Conservation (phyloP, 2,113 vertebrate species). For the Myiozetetes cayanensis region DNA sequence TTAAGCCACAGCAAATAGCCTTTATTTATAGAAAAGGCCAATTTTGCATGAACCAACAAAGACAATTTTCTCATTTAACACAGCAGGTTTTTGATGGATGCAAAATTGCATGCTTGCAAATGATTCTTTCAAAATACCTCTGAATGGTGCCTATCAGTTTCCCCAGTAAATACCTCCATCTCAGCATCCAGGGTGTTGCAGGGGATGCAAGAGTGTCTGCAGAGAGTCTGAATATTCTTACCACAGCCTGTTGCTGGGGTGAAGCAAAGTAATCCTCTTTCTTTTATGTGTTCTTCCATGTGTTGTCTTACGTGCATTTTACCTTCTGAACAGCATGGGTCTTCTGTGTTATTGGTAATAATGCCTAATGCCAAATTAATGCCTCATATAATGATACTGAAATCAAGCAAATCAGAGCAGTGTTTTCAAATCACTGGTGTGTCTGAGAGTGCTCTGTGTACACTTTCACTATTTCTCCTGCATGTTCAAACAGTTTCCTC, state of each 20-base stretch:
- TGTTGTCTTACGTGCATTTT: conserved; percentile 26
- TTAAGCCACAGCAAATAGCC: neutral
- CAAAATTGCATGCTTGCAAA: neutral
- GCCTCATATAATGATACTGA: neutral
- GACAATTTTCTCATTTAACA: neutral
- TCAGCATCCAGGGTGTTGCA: neutral
- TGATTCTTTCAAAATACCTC: neutral
- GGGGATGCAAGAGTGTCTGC: conserved; percentile 8
- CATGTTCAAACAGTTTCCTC: neutral
- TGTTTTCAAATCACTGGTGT: neutral
- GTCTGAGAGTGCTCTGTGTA: neutral
- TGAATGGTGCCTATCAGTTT: neutral
- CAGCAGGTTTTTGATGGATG: neutral
- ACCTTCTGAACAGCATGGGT: neutral
- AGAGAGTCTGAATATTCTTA: neutral
- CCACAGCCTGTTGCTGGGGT: neutral
- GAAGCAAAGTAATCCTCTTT: conserved; percentile 27
- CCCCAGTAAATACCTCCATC: neutral
- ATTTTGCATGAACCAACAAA: neutral
- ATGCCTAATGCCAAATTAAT: neutral
- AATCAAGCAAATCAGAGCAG: neutral
- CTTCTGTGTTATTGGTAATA: neutral
- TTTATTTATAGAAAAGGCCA: neutral
- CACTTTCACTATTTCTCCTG: neutral
- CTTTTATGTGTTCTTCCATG: neutral